A percentile compares a stretch with the other conserved stretches of the same genome.
phyloP scores from a whole-genome alignment of 2,113 vertebrate genomes.

The Oncorhynchus kisutch region DNA sequence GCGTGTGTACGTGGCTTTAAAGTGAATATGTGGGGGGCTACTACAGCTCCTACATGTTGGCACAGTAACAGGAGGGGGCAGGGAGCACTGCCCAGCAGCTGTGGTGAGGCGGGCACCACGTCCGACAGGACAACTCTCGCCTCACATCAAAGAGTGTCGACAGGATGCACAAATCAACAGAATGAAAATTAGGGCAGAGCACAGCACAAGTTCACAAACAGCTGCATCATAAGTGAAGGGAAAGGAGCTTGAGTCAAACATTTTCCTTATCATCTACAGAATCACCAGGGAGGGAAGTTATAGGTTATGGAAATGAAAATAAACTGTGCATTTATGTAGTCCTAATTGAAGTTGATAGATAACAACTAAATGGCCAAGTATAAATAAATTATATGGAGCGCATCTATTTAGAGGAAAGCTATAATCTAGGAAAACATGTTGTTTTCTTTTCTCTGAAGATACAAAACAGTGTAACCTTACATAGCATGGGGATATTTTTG shows the following conservation, averaged over 20 bases:
- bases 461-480: slow-evolving; percentile 30
- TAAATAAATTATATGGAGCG: background rate
- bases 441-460: slow-evolving; percentile 28
- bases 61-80: background rate
- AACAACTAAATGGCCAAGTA: background rate
- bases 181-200: slow-evolving; percentile 47
- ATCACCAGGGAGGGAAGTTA: slow-evolving; percentile 33
- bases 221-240: slow-evolving; percentile 49
- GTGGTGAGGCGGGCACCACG: slow-evolving; percentile 18
- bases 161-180: slow-evolving; percentile 65
- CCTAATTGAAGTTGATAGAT: slow-evolving; percentile 22
- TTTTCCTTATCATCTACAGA: slow-evolving; percentile 24
- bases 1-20: background rate
- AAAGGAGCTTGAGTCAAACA: slow-evolving; percentile 4
- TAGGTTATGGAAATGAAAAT: slow-evolving; percentile 20
- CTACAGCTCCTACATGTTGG: background rate
- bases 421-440: slow-evolving; percentile 44
- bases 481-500: slow-evolving; percentile 20
- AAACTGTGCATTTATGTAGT: slow-evolving; percentile 7
- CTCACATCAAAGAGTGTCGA: slow-evolving; percentile 58
- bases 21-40: too few relatives aligned
- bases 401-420: slow-evolving; percentile 25
- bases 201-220: slow-evolving; percentile 48
- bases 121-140: slow-evolving; percentile 27
- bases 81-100: slow-evolving; percentile 26